Evolutionary conservation across 2,113 vertebrate genomes (phyloP).

Genomic region (Colinus virginianus): DNA sequence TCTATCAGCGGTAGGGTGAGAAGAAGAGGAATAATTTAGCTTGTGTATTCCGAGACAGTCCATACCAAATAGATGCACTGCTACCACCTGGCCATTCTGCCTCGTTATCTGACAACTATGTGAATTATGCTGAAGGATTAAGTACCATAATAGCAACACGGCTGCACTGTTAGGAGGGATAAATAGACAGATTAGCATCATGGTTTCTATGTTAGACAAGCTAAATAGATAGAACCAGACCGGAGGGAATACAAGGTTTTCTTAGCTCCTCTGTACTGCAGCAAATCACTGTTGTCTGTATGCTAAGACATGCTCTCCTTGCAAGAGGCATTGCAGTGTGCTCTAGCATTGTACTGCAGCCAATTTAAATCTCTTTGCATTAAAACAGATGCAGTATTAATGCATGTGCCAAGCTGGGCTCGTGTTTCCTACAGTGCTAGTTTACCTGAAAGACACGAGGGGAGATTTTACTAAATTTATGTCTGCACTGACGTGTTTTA

Average conservation of each 20-base stretch:
- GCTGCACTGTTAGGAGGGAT: constrained; percentile 57
- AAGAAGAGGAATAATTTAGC: background rate
- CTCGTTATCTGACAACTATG: constrained; percentile 48
- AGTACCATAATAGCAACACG: constrained; percentile 37
- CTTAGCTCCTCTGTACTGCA: background rate
- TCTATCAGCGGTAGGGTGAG: background rate
- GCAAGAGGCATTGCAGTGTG: background rate
- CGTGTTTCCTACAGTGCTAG: background rate
- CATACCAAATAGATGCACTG: background rate
- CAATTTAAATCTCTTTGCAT: background rate
- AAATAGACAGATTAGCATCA: constrained; percentile 51
- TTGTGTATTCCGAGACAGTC: background rate
- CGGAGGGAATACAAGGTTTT: constrained; percentile 26
- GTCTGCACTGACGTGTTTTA: background rate
- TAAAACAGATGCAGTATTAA: background rate
- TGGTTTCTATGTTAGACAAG: constrained; percentile 37
- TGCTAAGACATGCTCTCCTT: constrained; percentile 11
- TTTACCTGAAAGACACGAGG: background rate
- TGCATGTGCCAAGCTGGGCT: background rate
- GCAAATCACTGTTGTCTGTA: constrained; percentile 7
- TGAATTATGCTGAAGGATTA: constrained; percentile 59
- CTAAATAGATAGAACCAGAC: constrained; percentile 46
- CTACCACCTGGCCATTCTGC: constrained; percentile 45
- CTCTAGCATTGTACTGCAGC: background rate
- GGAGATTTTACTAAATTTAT: background rate